Base-by-base conservation (phyloP, 2,113 vertebrate genomes). In the Thunnus maccoyii region DNA sequence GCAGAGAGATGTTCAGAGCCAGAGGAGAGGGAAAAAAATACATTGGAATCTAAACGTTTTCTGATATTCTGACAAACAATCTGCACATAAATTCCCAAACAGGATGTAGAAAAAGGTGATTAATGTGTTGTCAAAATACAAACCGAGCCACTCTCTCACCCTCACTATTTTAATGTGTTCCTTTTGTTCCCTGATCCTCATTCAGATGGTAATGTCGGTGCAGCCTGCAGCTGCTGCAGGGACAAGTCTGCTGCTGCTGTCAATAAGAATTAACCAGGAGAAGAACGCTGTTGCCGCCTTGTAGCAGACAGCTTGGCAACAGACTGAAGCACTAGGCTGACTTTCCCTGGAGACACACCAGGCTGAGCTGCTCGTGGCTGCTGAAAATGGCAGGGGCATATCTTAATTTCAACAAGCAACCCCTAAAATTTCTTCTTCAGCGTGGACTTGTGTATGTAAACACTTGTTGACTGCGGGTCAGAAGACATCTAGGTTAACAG, bases 261-360 rank as follows among this genome's bases (percentile, higher is more conserved):
- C 76, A 79, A 80, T 86, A 76, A 67, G 52, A 85, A 84, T 89
- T 75, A 72, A 75, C 20, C 72, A 67, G 13, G 41, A 74, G 56
- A 69, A 54, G 36, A 1, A 22, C 48, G 48, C 30, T 56, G 82
- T 22, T 75, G 88, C 70, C 67, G 70, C 68, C 63, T 68, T 27
- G 51, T 44, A 57, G 41, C 36, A 82, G 77, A 85, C 58, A 52
- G 66, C 74, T 56, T 70, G 80, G 75, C 56, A 61, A 50, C 65
- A 50, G 44, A 22, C 67, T 16, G 15, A 54, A 55, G 44, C 60
- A 67, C 22, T 12, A 17, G 15, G 4, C 44, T 1, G 17, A 69
- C 25, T 55, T 32, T 67, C 47, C 57, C 62, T 13, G 55, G 57
- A 65, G 80, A 76, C 56, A 51, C 18, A 41, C 8, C 65, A 18